A percentile compares a stretch with the other conserved stretches of the same genome.
These are phyloP conservation scores for Clarias fuscus DNA, from an alignment of 2,797 vertebrate species.

Conservation along the genomic window DNA sequence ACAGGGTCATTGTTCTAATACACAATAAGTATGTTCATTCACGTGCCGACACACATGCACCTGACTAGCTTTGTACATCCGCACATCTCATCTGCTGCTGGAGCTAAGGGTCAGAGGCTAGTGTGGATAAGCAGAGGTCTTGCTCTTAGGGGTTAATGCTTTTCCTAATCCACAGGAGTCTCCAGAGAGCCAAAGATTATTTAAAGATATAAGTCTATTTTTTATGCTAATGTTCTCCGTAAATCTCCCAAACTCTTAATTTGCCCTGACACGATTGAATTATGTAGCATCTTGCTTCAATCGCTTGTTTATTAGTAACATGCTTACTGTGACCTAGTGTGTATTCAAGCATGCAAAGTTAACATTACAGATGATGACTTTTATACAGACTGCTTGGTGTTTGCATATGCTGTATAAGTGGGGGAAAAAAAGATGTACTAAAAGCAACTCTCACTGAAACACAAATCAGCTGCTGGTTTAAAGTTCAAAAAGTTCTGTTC, in stretches of 20 bases:
- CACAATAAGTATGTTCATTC: not conserved
- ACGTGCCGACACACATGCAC: conserved; percentile 53
- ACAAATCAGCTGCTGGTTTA: conserved; percentile 42
- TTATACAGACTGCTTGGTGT: conserved; percentile 4
- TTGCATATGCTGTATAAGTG: conserved; percentile 1
- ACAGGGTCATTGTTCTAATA: not conserved
- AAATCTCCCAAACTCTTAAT: conserved; percentile 12
- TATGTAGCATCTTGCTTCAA: not conserved
- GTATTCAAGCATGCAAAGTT: not conserved
- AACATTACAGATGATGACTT: not conserved
- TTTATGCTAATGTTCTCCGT: conserved; percentile 24
- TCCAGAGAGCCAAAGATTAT: conserved; percentile 53
- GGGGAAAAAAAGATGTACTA: not conserved
- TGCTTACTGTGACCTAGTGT: not conserved
- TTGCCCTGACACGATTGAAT: not conserved
- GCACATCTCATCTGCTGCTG: conserved; percentile 34
- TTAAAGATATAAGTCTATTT: conserved; percentile 5
- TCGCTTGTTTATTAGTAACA: not conserved
- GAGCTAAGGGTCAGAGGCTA: conserved; percentile 55
- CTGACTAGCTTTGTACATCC: conserved; percentile 17
- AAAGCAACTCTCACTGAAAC: conserved; percentile 21
- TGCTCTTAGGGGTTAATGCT: conserved; percentile 45
- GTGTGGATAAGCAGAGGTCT: conserved; percentile 49
- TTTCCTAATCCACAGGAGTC: conserved; percentile 60
- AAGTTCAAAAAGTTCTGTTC: conserved; percentile 37